Evolutionary conservation across 2,888 invertebrate species (phyloP).

Genomic region (Synergus itoensis): DNA sequence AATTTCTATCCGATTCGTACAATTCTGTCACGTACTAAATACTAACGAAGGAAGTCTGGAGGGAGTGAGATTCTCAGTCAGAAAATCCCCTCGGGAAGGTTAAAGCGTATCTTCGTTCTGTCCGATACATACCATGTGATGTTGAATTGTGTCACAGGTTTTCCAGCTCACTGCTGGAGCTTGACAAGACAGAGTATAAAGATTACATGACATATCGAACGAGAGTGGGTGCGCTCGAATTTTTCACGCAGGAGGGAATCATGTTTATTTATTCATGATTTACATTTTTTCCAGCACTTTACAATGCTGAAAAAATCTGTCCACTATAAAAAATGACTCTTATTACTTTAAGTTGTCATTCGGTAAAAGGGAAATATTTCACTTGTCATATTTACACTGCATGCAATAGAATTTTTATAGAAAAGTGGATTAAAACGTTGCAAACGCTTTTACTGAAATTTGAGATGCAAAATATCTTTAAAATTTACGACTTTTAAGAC

Average conservation of each 20-base stretch:
- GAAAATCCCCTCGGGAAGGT: slow-evolving; percentile 49
- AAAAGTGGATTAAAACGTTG: too few species aligned
- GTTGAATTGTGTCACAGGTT: slow-evolving; percentile 47
- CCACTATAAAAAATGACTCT: neutral
- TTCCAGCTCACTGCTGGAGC: slow-evolving; percentile 13
- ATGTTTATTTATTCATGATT: neutral
- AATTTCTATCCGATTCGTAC: slow-evolving; percentile 40
- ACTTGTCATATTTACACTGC: neutral
- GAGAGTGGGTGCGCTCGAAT: neutral
- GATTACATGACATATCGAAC: slow-evolving; percentile 16
- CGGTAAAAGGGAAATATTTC: neutral
- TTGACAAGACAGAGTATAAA: slow-evolving; percentile 22
- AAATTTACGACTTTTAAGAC: neutral
- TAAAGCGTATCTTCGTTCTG: slow-evolving; percentile 47
- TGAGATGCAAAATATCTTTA: too few species aligned
- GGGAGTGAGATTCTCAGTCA: slow-evolving; percentile 43
- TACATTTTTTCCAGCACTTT: neutral
- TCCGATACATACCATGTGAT: slow-evolving; percentile 50
- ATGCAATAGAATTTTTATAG: too few species aligned
- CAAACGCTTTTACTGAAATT: too few species aligned
- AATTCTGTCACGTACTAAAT: slow-evolving; percentile 54
- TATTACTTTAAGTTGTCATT: neutral
- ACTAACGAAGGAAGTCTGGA: slow-evolving; percentile 52
- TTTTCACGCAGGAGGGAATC: slow-evolving; percentile 14
- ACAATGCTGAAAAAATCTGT: neutral